These are phyloP conservation scores for Geophilus truncorum DNA, from an alignment of 2,888 invertebrate genomes.

Conservation along the genomic window DNA sequence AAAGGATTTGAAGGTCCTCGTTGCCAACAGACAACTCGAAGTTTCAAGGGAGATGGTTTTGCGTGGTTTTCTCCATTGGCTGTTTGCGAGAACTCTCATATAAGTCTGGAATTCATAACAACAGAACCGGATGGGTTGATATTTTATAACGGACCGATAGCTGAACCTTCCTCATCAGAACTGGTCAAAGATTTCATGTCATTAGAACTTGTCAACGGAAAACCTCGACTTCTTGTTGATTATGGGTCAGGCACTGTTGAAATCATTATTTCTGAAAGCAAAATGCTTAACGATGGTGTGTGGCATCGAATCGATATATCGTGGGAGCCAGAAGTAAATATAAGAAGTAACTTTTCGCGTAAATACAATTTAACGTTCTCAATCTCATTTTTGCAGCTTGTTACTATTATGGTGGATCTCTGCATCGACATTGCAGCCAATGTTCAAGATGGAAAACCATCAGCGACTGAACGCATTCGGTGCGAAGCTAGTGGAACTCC, in stretches of 20 bases:
- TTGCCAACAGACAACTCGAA: slow-evolving; percentile 82
- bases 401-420: slow-evolving; percentile 70
- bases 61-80: slow-evolving; percentile 85
- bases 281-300: slow-evolving; percentile 69
- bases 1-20: slow-evolving; percentile 75
- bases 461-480: slow-evolving; percentile 66
- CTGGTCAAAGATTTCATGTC: slow-evolving; percentile 71
- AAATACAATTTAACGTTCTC: too few species aligned
- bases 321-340: slow-evolving; percentile 46
- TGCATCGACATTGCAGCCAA: slow-evolving; percentile 40
- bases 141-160: slow-evolving; percentile 79
- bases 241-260: slow-evolving; percentile 77
- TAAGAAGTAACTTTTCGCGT: too few species aligned
- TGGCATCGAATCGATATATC: slow-evolving; percentile 81
- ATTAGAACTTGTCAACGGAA: slow-evolving; percentile 74
- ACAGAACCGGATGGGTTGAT: slow-evolving; percentile 71
- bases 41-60: slow-evolving; percentile 86
- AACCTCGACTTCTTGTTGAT: slow-evolving; percentile 73
- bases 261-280: slow-evolving; percentile 63
- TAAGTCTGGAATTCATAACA: slow-evolving; percentile 75
- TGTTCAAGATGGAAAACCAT: slow-evolving; percentile 22
- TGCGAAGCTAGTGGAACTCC: slow-evolving; percentile 89
- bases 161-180: slow-evolving; percentile 34
- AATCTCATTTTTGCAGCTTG: neutral
- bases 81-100: slow-evolving; percentile 75